Conservation (phyloP, 2,113 vertebrate genomes). For the Atrichornis clamosus region DNA sequence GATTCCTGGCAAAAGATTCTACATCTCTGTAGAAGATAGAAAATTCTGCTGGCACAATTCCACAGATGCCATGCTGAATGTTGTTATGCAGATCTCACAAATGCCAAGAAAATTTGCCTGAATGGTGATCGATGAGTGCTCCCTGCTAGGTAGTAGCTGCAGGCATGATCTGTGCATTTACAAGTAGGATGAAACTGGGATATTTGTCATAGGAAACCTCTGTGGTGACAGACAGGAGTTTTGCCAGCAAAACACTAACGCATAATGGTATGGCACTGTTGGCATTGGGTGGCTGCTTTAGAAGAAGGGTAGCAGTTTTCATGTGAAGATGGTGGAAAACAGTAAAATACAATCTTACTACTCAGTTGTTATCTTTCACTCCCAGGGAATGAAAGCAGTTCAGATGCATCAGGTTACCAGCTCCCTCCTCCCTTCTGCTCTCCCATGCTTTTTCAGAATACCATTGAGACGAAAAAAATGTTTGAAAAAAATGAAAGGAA, state of each 20-base stretch:
- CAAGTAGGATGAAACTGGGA: background rate
- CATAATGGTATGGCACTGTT: background rate
- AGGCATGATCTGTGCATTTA: slow-evolving; percentile 12
- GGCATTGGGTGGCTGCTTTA: background rate
- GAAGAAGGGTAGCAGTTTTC: background rate
- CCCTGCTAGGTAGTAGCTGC: background rate
- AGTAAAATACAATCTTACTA: background rate
- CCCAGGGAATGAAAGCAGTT: background rate
- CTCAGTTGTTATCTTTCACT: background rate
- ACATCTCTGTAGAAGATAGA: background rate
- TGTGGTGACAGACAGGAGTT: background rate
- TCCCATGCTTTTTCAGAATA: background rate
- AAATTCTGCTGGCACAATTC: background rate
- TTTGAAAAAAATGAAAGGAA: background rate
- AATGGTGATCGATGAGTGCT: background rate
- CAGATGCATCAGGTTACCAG: background rate
- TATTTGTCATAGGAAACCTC: slow-evolving; percentile 7
- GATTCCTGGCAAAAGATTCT: background rate
- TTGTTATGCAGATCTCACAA: background rate
- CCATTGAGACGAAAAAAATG: background rate
- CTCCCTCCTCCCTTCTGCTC: background rate
- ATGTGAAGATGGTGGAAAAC: background rate
- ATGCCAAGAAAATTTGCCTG: background rate
- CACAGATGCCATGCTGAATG: background rate
- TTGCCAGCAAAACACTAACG: background rate